Conservation (phyloP, 2,797 vertebrate species). For the Podarcis lilfordi region DNA sequence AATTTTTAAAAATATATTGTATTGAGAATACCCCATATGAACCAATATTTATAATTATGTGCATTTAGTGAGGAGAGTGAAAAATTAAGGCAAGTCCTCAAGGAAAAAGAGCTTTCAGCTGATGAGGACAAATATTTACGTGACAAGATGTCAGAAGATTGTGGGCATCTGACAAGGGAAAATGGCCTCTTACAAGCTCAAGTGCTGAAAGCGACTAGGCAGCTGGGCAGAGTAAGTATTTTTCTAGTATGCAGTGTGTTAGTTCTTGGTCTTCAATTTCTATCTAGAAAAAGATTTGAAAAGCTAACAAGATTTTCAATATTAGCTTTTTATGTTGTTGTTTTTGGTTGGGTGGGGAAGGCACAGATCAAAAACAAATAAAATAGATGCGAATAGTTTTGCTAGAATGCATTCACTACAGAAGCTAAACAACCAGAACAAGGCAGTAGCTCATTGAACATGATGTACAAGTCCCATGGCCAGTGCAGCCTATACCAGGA, state of each 20-base stretch:
- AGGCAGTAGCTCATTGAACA: not conserved
- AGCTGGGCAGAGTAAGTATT: constrained; percentile 12
- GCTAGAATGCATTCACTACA: not conserved
- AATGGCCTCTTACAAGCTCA: constrained; percentile 25
- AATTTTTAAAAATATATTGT: not conserved
- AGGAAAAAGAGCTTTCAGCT: constrained; percentile 42
- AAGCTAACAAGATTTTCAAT: not conserved
- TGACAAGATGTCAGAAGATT: constrained; percentile 44
- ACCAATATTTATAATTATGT: constrained; percentile 20
- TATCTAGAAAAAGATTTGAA: constrained; percentile 13
- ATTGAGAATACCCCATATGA: not conserved
- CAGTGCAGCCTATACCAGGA: not conserved
- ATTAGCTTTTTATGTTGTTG: no score
- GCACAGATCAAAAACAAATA: not conserved
- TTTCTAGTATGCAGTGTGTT: not conserved
- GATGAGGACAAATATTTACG: constrained; percentile 50
- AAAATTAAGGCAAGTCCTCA: constrained; percentile 52
- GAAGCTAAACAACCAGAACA: not conserved
- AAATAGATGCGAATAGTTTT: not conserved
- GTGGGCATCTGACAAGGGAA: constrained; percentile 33
- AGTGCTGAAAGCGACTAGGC: constrained; percentile 35
- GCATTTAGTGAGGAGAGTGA: constrained; percentile 40
- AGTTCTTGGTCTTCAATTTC: not conserved
- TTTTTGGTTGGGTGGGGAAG: no score
- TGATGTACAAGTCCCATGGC: not conserved